Base-by-base conservation (phyloP, 2,888 invertebrate species). In the Salticus scenicus region DNA sequence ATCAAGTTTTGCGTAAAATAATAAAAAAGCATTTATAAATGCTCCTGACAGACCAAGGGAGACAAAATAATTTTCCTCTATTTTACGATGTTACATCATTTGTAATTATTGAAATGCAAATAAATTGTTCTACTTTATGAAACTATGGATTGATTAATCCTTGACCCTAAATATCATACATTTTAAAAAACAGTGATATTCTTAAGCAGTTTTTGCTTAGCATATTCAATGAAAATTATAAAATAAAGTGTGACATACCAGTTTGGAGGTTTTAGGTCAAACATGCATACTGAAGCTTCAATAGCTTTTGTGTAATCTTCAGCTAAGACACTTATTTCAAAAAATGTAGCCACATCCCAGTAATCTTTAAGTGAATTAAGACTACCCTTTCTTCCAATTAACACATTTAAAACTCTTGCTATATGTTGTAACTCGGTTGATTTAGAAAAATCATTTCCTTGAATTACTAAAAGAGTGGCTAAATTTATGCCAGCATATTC, bases 401-500 rank as follows among this genome's bases (percentile, higher is more conserved):
- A 93, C 92, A 98, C 98, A 91, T 99, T 99, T 88, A 99, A 92
- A 10, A 98, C 96, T 94, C 98, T 96, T 93, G 96, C 97, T 90
- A 98, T 97, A 89, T 96, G 96, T 90, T 97, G 97, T 30, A 98
- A 92, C 91, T 97, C 97, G 90, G 95, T 95, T 42, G 96, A 97
- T 91, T 95, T 95, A 82, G 96, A 95, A 91, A 99, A 98, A 90
- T 98, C 97, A 91, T 97, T 97, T 73, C 99, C 99, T 89, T 96
- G 97, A 89, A 99, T 98, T 79, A 99, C 98, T 83, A 99, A 93
- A 57, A 99, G 93, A 0, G 99, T 99, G 47, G 99, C 99, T 90
- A 99, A 93, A 93, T 99, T 99, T 88, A 99, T 98, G 79, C 99
- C 99, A 31, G 99, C 98, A 92, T 99, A 99, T 92, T 99, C 99